Conservation (phyloP, 2,113 vertebrate genomes). For the Muntiacus reevesi region DNA sequence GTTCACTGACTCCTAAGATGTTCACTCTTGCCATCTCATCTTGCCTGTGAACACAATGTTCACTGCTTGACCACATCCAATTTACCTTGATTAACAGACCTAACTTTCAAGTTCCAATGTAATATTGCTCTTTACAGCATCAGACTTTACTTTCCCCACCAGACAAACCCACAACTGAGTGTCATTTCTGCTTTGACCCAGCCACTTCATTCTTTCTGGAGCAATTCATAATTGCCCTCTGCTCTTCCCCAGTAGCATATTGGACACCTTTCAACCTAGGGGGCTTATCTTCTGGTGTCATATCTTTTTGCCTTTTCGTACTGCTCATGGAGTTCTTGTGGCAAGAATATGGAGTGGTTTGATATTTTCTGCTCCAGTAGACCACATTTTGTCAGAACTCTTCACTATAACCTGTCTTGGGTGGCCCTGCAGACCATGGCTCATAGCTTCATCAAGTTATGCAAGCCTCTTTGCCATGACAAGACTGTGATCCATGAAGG, state of each 20-base stretch:
- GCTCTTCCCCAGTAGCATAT: neutral
- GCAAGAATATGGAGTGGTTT: neutral
- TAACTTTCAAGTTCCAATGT: neutral
- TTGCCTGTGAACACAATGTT: neutral
- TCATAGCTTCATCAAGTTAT: neutral
- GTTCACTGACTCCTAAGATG: neutral
- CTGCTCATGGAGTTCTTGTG: neutral
- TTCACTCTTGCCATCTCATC: neutral
- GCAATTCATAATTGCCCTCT: neutral
- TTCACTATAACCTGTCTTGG: neutral
- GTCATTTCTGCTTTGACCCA: neutral
- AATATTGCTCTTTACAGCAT: neutral
- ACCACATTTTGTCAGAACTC: neutral
- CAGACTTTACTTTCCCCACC: neutral
- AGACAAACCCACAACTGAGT: neutral
- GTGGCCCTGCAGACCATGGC: neutral
- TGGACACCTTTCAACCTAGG: neutral
- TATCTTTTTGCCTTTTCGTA: neutral
- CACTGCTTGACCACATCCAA: neutral
- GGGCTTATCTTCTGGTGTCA: neutral
- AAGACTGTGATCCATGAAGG: neutral
- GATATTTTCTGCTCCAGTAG: neutral
- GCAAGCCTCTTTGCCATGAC: neutral
- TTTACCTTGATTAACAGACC: neutral
- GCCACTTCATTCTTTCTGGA: neutral